Evolutionary conservation across 2,113 vertebrate species (phyloP), one percentile per base, ranked within the genome.

Genomic region (Eurypyga helias): DNA sequence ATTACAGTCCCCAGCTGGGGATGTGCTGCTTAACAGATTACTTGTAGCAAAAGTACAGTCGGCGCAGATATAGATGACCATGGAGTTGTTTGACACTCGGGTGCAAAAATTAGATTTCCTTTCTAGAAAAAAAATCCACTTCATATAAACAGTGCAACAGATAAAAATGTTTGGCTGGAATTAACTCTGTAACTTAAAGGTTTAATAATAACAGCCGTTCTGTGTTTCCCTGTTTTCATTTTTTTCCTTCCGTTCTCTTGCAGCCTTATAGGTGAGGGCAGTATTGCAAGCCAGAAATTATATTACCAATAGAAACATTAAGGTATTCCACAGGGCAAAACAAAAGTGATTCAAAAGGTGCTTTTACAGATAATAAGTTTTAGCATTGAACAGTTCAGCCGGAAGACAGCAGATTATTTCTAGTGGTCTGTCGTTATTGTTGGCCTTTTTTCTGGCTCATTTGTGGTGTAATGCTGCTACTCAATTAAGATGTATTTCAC

Each of bases 301-400:
- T 97, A 94, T 97, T 97, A 96, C 90, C 51, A 67, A 23, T 70
- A 96, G 91, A 93, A 97, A 95, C 97, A 95, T 98, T 97, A 98
- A 98, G 96, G 92, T 96, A 95, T 94, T 95, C 97, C 96, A 95
- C 61, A 82, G 97, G 93, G 97, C 82, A 97, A 98, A 98, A 97
- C 93, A 96, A 94, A 97, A 96, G 93, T 96, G 98, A 98, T 98
- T 97, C 97, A 97, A 97, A 96, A 92, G 69, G 81, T 95, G 79
- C 95, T 98, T 97, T 98, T 97, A 95, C 72, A 97, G 97, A 95
- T 97, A 97, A 96, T 55, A 87, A 77, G 96, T 97, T 96, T 96
- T 92, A 97, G 81, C 79, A 70, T 84, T 93, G 93, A 95, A 69
- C 94, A 77, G 76, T 96, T 90, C 97, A 90, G 70, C 71, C 91